Evolutionary conservation across 2,888 invertebrate species (phyloP), one percentile per base, ranked within the genome.

Genomic region (Ormyrus thymus): DNA sequence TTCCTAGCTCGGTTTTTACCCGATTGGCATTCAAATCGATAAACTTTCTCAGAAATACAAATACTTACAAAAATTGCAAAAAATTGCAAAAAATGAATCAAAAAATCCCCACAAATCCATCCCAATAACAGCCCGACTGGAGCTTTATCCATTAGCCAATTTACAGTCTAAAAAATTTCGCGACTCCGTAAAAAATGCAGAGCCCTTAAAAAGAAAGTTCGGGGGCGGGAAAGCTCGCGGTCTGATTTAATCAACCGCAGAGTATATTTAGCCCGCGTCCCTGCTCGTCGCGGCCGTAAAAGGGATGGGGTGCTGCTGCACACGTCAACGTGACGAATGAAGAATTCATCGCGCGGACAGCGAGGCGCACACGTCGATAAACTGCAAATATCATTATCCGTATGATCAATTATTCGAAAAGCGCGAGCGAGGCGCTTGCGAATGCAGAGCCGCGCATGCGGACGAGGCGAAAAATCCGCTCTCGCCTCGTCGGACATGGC

Each of bases 361-460:
- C 15, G 29, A 10, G 9, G 53, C 43, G 29, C 51, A 29, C 29
- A 29, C 58, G 70, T 64, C 62, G 64, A 78, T 74, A 69, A 69
- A 69, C 64, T 74, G 69, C 74, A 78, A 78, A 78, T 78, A 74
- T 74, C 74, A 78, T 78, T 74, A 73, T 74, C 69, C 55, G 45
- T 10, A 10, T 53, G 59, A 78, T 78, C 62, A 78, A 78, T 78
- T 78, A 78, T 78, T 78, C 78, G 73, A 74, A 73, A 64, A 64
- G 73, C 68, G 64, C 55, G 29, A 29, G 29, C 8, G 51, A 10
- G 43, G 8, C 45, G 50, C n/a, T 53, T 10, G 69, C 61, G 55
- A 69, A 76, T 76, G 55, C 62, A 56, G 8, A 62, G 46, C 59
- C 29, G 15, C 56, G 46, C 73, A 48, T 73, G 61, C 51, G 50